Base-by-base conservation (phyloP, 2,797 vertebrate genomes). In the Clangula hyemalis region DNA sequence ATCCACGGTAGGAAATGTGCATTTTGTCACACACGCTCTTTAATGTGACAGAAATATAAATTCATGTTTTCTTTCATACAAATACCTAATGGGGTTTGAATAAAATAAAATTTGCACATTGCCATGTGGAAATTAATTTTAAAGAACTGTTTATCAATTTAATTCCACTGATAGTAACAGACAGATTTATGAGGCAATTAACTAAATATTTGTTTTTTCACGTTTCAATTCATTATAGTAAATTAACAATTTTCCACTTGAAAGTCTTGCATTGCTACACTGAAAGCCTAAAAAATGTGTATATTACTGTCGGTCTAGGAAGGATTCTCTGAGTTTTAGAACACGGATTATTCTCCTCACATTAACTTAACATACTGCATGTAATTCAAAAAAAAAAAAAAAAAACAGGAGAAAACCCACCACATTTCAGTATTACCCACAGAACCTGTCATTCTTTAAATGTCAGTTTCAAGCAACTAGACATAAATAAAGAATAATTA, bases 131-230 rank as follows among this genome's bases (percentile, higher is more conserved):
- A 97, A 97, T 96, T 96, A 96, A 97, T 94, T 94, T 96, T 96
- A 96, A 96, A 97, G 95, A 96, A 97, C 71, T 96, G 90, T 96
- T 97, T 97, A 95, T 96, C 96, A 96, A 84, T 96, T 98, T 97
- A 93, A 95, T 97, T 96, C 77, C 79, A 89, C 68, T 96, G 94
- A 97, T 95, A 95, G 83, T 89, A 97, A 97, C 84, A 96, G 95
- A 97, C 96, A 95, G 96, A 97, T 95, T 98, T 97, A 97, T 96
- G 90, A 95, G 91, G 89, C 91, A 97, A 97, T 97, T 97, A 97
- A 97, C 97, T 93, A 97, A 97, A 97, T 97, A 97, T 97, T 97
- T 98, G 96, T 72, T 94, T 93, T 95, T 94, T 91, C 94, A 97
- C 91, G 80, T 97, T 97, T 97, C 79, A 95, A 97, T 97, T 96